Evolutionary conservation across 1,140 invertebrate species (phyloP).

Genomic region (Zophobas morio): DNA sequence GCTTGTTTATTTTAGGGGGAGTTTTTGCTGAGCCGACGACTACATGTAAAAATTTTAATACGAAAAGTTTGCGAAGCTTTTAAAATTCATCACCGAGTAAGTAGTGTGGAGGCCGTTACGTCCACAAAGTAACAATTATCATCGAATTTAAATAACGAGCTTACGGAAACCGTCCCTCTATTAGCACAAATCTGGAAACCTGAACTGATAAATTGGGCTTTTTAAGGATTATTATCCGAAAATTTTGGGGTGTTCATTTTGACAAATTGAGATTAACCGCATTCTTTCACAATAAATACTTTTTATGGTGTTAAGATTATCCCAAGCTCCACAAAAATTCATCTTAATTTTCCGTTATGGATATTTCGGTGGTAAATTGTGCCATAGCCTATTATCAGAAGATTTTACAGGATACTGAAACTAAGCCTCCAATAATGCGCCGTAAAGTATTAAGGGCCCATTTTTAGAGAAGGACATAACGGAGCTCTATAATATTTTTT

Average conservation of each 20-base stretch:
- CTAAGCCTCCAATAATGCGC: conserved; percentile 22
- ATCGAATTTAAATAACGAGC: no score
- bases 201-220: conserved; percentile 13
- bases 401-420: conserved; percentile 19
- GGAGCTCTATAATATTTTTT: conserved; percentile 9
- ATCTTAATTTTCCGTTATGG: conserved; percentile 8
- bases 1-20: background rate
- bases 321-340: conserved; percentile 4
- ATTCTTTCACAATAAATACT: conserved; percentile 14
- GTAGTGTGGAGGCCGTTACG: conserved; percentile 19
- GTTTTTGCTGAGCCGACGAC: background rate
- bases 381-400: background rate
- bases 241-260: conserved; percentile 15
- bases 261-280: conserved; percentile 32
- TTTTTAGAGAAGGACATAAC: conserved; percentile 1
- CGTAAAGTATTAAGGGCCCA: conserved; percentile 23
- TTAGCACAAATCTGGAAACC: background rate
- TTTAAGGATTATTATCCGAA: conserved; percentile 15
- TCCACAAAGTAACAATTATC: background rate
- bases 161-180: no score
- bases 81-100: conserved; percentile 16
- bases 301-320: conserved; percentile 27
- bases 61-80: conserved; percentile 5
- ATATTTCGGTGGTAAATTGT: conserved; percentile 5
- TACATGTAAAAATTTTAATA: conserved; percentile 16